Conservation (phyloP, 2,888 invertebrate species). For the Himalopsyche kuldschensis region DNA sequence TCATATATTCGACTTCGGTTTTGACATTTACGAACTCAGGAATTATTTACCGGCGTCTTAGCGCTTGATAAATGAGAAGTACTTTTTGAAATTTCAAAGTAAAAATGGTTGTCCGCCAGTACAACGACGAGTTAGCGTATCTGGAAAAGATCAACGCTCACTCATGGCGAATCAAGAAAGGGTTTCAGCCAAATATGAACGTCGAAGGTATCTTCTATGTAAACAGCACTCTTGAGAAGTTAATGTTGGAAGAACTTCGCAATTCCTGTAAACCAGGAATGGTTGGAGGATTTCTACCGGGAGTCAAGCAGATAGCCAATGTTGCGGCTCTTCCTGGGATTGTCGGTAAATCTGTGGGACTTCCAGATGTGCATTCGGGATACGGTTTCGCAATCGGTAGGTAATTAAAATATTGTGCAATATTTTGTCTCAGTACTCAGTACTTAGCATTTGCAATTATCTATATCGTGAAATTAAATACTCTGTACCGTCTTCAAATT, state of each 20-base stretch:
- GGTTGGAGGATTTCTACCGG: constrained; percentile 96
- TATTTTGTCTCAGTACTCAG: background rate
- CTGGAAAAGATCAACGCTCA: constrained; percentile 84
- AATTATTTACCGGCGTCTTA: background rate
- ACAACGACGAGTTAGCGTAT: constrained; percentile 91
- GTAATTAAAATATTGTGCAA: background rate
- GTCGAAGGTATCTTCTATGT: constrained; percentile 98
- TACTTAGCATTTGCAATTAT: background rate
- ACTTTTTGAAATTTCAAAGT: background rate
- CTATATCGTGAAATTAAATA: too few relatives aligned
- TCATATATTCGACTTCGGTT: background rate
- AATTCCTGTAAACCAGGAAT: constrained; percentile 88
- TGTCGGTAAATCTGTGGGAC: constrained; percentile 88
- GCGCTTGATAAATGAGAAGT: background rate
- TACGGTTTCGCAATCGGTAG: constrained; percentile 98
- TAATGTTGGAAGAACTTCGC: constrained; percentile 96
- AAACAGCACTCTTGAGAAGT: constrained; percentile 83
- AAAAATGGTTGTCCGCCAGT: constrained; percentile 85
- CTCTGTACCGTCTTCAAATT: too few relatives aligned
- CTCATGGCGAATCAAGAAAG: constrained; percentile 95
- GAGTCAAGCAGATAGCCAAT: constrained; percentile 98
- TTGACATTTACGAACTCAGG: background rate
- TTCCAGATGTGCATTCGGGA: constrained; percentile 97
- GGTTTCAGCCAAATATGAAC: constrained; percentile 99
- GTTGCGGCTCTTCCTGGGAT: constrained; percentile 98